phyloP scores from a whole-genome alignment of 2,797 vertebrate species.

The Ara ararauna region DNA sequence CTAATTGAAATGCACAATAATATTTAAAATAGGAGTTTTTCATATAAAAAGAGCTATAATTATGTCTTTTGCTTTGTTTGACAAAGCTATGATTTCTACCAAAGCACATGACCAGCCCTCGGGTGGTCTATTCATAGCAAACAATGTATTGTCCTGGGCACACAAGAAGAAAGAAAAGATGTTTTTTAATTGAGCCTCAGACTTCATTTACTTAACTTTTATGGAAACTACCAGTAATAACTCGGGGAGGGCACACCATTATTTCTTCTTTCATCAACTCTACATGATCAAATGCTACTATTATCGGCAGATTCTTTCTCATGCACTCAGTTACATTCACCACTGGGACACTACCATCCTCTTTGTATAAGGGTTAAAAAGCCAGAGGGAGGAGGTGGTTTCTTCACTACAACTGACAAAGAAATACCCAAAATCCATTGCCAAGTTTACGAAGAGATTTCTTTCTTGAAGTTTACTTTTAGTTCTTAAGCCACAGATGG shows the following conservation, averaged over 20 bases:
- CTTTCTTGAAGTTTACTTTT: not conserved
- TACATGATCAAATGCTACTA: not conserved
- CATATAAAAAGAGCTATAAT: slow-evolving; percentile 59
- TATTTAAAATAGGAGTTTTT: slow-evolving; percentile 44
- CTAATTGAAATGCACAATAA: slow-evolving; percentile 38
- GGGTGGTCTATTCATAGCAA: slow-evolving; percentile 68
- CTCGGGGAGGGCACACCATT: not conserved
- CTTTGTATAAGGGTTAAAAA: not conserved
- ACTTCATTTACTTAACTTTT: slow-evolving; percentile 52
- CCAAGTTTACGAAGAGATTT: not conserved
- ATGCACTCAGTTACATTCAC: not conserved
- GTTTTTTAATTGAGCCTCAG: slow-evolving; percentile 40
- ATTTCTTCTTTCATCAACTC: slow-evolving; percentile 16
- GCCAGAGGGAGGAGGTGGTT: not conserved
- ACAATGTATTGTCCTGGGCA: slow-evolving; percentile 63
- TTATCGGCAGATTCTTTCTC: not conserved
- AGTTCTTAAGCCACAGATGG: not conserved
- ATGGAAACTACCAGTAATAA: slow-evolving; percentile 41
- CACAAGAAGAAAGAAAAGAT: slow-evolving; percentile 46
- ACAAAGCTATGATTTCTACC: slow-evolving; percentile 66
- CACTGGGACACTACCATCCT: not conserved
- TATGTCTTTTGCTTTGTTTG: slow-evolving; percentile 53
- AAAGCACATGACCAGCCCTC: slow-evolving; percentile 70
- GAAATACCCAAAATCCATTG: not conserved
- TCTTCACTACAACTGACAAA: not conserved